A percentile compares a stretch with the other conserved stretches of the same genome.
Conservation (phyloP, 2,888 invertebrate genomes). For the Callimorpha dominula region DNA sequence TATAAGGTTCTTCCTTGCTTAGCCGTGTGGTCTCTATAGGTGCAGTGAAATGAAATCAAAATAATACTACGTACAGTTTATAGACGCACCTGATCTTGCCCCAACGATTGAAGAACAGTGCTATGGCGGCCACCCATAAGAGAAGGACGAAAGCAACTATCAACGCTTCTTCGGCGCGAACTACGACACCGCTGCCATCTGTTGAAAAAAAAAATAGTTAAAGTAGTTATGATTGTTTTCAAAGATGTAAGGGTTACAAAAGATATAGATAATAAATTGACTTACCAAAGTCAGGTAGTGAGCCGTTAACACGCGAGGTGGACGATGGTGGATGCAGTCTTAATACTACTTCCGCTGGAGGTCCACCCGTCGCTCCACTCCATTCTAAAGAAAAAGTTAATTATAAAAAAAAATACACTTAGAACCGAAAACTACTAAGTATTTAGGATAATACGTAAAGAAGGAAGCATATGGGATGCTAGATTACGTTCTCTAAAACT, state of each 20-base stretch:
- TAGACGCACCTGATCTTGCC: conserved; percentile 92
- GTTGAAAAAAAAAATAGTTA: conserved; percentile 26
- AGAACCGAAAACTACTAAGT: no score
- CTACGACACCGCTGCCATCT: conserved; percentile 90
- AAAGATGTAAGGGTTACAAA: background rate
- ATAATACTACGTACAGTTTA: conserved; percentile 83
- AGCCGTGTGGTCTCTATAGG: conserved; percentile 27
- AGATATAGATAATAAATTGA: background rate
- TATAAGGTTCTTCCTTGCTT: conserved; percentile 14
- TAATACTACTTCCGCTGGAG: conserved; percentile 79
- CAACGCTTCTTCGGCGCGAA: conserved; percentile 94
- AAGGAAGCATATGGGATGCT: no score
- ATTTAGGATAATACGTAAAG: no score
- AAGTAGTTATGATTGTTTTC: background rate
- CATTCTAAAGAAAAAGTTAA: conserved; percentile 66
- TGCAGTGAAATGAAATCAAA: conserved; percentile 54
- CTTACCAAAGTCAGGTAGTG: conserved; percentile 71
- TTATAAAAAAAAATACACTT: no score
- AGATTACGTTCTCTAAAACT: no score
- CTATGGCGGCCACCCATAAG: conserved; percentile 96
- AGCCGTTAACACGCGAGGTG: conserved; percentile 63
- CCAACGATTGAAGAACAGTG: conserved; percentile 97
- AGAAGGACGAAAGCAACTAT: conserved; percentile 94
- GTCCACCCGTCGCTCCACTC: conserved; percentile 81
- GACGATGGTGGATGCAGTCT: conserved; percentile 72